Evolutionary conservation across 2,113 vertebrate species (phyloP).

Genomic region (Datnioides undecimradiatus): DNA sequence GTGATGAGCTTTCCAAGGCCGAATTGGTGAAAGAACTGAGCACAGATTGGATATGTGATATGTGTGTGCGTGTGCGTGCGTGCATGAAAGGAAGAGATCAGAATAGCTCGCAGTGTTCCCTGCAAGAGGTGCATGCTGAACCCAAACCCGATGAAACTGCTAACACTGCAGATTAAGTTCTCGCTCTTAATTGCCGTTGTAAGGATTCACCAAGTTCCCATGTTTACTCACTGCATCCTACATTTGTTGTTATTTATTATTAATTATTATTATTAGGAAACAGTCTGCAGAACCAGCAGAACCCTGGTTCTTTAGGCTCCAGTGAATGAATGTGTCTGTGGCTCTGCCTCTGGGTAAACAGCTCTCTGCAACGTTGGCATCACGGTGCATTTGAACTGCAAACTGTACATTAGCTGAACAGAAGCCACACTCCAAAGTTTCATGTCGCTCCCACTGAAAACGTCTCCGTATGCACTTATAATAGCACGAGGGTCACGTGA

Average conservation of each 20-base stretch:
- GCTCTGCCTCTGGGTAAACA: background rate
- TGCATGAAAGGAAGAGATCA: background rate
- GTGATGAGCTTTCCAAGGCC: conserved; percentile 51
- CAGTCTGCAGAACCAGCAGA: background rate
- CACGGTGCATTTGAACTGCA: background rate
- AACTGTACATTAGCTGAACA: background rate
- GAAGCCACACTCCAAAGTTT: background rate
- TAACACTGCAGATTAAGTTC: conserved; percentile 7
- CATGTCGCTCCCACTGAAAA: background rate
- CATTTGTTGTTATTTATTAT: background rate
- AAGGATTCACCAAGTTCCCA: background rate
- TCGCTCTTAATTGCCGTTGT: background rate
- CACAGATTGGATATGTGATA: conserved; percentile 59
- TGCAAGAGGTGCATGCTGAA: background rate
- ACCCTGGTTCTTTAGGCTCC: background rate
- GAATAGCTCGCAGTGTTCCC: background rate
- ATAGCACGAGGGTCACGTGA: background rate
- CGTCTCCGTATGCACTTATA: background rate
- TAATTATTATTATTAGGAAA: background rate
- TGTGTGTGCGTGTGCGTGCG: background rate
- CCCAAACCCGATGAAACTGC: conserved; percentile 19
- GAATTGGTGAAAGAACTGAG: conserved; percentile 63
- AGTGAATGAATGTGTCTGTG: background rate
- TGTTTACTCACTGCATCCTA: background rate
- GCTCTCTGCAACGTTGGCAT: background rate